Conservation (phyloP, 1,140 invertebrate genomes). For the Panulirus ornatus region DNA sequence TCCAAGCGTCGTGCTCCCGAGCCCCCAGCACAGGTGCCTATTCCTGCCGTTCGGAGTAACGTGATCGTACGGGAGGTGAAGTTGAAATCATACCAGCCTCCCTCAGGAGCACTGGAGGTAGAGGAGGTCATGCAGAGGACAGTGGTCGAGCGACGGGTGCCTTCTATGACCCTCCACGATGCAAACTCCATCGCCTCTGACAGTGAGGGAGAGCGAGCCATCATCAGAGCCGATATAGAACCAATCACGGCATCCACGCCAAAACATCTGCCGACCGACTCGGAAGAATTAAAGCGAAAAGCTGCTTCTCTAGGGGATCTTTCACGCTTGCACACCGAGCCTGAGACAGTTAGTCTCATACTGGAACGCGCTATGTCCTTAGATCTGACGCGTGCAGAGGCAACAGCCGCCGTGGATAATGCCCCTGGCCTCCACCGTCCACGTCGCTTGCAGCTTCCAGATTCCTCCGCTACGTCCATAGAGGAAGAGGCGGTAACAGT, state of each 20-base stretch:
- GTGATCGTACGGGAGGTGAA: slow-evolving; percentile 60
- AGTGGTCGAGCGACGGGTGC: slow-evolving; percentile 29
- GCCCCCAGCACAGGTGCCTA: slow-evolving; percentile 18
- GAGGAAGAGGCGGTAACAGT: slow-evolving; percentile 55
- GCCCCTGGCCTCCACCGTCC: slow-evolving; percentile 75
- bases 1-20: slow-evolving; percentile 54
- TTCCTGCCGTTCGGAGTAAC: slow-evolving; percentile 13
- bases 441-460: slow-evolving; percentile 59
- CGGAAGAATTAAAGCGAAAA: slow-evolving; percentile 85
- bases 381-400: slow-evolving; percentile 81
- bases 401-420: slow-evolving; percentile 81
- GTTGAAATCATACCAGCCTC: slow-evolving; percentile 47
- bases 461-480: slow-evolving; percentile 70
- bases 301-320: slow-evolving; percentile 89
- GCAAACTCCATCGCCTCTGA: slow-evolving; percentile 58
- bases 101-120: slow-evolving; percentile 32
- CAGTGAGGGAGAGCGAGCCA: slow-evolving; percentile 57
- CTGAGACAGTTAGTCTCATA: slow-evolving; percentile 79
- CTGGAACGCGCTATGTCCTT: slow-evolving; percentile 89
- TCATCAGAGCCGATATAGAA: slow-evolving; percentile 27
- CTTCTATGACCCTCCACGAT: slow-evolving; percentile 20
- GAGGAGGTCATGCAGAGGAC: slow-evolving; percentile 51
- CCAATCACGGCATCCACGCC: slow-evolving; percentile 40
- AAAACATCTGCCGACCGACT: slow-evolving; percentile 58
- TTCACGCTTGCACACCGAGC: slow-evolving; percentile 84